Evolutionary conservation across 2,113 vertebrate species (phyloP), one percentile per base, ranked within the genome.

Genomic region (Crocuta crocuta): DNA sequence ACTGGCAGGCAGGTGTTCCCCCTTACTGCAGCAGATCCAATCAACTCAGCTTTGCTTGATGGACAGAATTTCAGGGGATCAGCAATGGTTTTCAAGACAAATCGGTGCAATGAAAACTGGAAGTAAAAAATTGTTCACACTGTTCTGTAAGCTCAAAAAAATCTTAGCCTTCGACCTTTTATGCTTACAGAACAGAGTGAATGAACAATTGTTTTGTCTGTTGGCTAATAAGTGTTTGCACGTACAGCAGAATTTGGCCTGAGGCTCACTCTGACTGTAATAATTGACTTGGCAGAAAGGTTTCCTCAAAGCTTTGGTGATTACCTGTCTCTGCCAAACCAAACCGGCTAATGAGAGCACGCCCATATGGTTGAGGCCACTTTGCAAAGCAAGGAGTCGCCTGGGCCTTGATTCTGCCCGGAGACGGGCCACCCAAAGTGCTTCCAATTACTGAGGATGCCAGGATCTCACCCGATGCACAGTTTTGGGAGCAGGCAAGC

Each of bases 281-380:
- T 66, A 79, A 88, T 19, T 53, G 17, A 89, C 53, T 94, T 95
- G 61, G 73, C 45, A 65, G 23, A 65, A 55, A 95, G 31, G 58
- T 86, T 28, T 53, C 28, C 55, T 93, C 33, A 71, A 84, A 79
- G 39, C 35, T 91, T 63, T 50, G 5, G 55, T n/a, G 81, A 78
- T 86, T 86, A 95, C 45, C 50, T 87, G 35, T 66, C 87, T 28
- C 53, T 94, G 53, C 58, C 68, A 89, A 93, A 84, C 28, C 43
- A 55, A 84, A n/a, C 55, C 33, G 71, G 45, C 39, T 71, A 31
- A 74, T n/a, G 78, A 50, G 7, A 73, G 39, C 16, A 68, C 1
- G 65, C 39, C 24, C 65, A 89, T 24, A 55, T 70, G 48, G 16
- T 58, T 91, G 55, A 91, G n/a, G 21, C 74, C 50, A 50, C 53